phyloP scores from a whole-genome alignment of 2,113 vertebrate species.

The Nyctereutes procyonoides region DNA sequence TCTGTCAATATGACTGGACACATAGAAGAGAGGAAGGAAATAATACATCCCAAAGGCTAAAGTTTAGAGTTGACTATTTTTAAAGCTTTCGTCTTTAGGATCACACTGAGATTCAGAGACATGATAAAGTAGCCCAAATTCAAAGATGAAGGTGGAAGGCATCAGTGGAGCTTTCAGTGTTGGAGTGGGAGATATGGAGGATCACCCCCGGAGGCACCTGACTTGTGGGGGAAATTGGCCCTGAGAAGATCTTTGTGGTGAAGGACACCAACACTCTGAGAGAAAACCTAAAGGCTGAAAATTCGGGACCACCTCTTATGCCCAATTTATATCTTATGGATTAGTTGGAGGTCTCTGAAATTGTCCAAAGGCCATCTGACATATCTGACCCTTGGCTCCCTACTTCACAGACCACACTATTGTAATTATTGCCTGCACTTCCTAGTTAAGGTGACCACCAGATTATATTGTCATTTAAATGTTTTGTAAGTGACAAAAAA shows the following conservation, averaged over 20 bases:
- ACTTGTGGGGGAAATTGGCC: background rate
- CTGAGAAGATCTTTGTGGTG: background rate
- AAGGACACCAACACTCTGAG: constrained; percentile 64
- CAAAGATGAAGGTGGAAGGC: background rate
- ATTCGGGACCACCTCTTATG: constrained; percentile 39
- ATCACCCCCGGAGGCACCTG: background rate
- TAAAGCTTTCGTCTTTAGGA: constrained; percentile 48
- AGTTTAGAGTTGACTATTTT: constrained; percentile 48
- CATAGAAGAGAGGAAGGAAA: background rate
- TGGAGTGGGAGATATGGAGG: background rate
- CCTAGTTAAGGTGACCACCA: constrained; percentile 83
- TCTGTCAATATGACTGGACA: constrained; percentile 8
- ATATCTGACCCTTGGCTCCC: constrained; percentile 86
- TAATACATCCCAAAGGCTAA: constrained; percentile 23
- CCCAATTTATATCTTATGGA: constrained; percentile 68
- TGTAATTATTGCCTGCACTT: constrained; percentile 83
- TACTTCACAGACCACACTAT: constrained; percentile 83
- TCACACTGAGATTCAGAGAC: background rate
- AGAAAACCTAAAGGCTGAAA: constrained; percentile 60
- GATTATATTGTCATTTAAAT: constrained; percentile 86
- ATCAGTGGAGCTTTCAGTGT: background rate
- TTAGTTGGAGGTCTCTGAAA: constrained; percentile 79
- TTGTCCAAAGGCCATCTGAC: constrained; percentile 85
- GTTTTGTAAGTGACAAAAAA: constrained; percentile 76
- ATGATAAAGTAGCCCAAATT: constrained; percentile 8